phyloP scores from a whole-genome alignment of 1,140 invertebrate species.

The Lepidotrigona ventralis region DNA sequence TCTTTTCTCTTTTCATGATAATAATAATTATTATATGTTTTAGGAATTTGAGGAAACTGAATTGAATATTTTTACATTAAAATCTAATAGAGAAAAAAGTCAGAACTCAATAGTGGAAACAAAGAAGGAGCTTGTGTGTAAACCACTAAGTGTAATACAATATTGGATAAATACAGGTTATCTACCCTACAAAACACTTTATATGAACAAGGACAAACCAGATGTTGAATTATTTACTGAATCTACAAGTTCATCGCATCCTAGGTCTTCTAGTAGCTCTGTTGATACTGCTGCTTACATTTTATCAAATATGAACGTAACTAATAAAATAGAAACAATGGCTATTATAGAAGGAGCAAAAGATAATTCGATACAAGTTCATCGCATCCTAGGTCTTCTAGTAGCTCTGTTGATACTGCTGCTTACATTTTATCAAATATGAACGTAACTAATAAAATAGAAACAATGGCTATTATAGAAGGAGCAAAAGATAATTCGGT shows the following conservation, averaged over 20 bases:
- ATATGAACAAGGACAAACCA: conserved; percentile 20
- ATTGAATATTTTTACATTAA: conserved; percentile 23
- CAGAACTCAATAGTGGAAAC: background rate
- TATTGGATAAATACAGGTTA: conserved; percentile 73
- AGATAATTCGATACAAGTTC: background rate
- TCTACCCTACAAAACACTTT: conserved; percentile 50
- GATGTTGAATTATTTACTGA: conserved; percentile 48
- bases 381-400: conserved; percentile 36
- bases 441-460: conserved; percentile 66
- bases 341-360: conserved; percentile 67
- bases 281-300: conserved; percentile 72
- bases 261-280: conserved; percentile 58
- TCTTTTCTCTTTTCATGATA: background rate
- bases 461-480: conserved; percentile 65
- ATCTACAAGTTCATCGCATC: background rate
- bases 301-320: conserved; percentile 67
- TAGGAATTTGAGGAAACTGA: conserved; percentile 42
- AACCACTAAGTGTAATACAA: conserved; percentile 61
- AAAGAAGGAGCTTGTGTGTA: conserved; percentile 50
- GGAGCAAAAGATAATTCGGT: conserved; percentile 48
- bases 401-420: conserved; percentile 69
- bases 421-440: conserved; percentile 70
- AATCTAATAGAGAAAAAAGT: background rate
- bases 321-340: conserved; percentile 64
- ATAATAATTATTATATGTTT: conserved; percentile 31